phyloP scores from a whole-genome alignment of 2,888 invertebrate genomes.

The Craniophora ligustri region DNA sequence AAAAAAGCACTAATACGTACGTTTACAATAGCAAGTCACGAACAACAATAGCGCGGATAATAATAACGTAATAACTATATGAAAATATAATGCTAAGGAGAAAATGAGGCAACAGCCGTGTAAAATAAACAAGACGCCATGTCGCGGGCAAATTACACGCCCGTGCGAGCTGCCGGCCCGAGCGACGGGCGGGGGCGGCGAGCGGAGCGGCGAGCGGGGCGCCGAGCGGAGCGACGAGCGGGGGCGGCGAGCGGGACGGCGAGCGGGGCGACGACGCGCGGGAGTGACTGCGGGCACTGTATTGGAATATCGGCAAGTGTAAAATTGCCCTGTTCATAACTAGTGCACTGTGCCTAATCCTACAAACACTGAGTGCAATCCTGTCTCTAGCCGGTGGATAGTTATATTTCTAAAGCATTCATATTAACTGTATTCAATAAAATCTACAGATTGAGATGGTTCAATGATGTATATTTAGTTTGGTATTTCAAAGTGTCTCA shows the following conservation, averaged over 20 bases:
- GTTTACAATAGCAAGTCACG: conserved; percentile 65
- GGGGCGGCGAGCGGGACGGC: background rate
- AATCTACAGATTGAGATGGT: no score
- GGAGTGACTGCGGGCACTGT: background rate
- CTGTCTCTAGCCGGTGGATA: no score
- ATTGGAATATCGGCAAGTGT: no score
- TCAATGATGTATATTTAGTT: no score
- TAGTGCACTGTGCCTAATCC: no score
- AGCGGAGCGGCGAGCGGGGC: background rate
- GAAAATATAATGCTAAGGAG: conserved; percentile 76
- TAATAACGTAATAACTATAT: conserved; percentile 63
- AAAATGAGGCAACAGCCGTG: conserved; percentile 65
- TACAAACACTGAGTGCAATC: no score
- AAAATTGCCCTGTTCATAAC: no score
- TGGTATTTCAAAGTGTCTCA: no score
- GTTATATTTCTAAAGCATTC: no score
- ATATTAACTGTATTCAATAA: no score
- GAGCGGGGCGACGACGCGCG: conserved; percentile 20
- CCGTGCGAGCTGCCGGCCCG: conserved; percentile 21
- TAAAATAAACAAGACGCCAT: conserved; percentile 74
- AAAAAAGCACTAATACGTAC: conserved; percentile 56
- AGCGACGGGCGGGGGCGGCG: conserved; percentile 23
- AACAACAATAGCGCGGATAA: conserved; percentile 58
- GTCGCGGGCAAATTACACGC: conserved; percentile 65
- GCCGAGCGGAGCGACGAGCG: conserved; percentile 35